Evolutionary conservation across 2,797 vertebrate genomes (phyloP), one percentile per base, ranked within the genome.

Genomic region (Pseudochaenichthys georgianus): DNA sequence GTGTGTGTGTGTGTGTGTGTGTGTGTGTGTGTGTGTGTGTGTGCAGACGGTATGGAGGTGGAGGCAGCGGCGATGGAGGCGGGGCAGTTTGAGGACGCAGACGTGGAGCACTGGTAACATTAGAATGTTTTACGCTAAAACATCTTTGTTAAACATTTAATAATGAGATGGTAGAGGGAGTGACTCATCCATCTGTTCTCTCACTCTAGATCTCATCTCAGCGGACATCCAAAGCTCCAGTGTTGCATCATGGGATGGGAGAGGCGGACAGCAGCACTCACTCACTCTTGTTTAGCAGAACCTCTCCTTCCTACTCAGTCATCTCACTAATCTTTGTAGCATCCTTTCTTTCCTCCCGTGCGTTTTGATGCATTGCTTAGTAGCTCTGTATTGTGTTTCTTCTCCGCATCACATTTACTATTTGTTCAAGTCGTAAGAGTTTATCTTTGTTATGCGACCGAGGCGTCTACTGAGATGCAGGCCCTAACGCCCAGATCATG

Each of bases 31-130:
- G 21, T 2, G 21, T 21, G 21, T 21, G 21, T 61, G 28, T 61
- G 28, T 72, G 21, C 94, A 98, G 98, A 98, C 78, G 96, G 96
- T 0, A 99, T 99, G 98, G 98, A 99, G 78, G 96, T 99, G 65
- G 98, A 99, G 0, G 8, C 95, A 0, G 89, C 92, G 9, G 95
- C 95, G 0, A 72, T 94, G 2, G 97, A 96, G 63, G 95, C 96
- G 0, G 97, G 98, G 7, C 98, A 99, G 90, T 99, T 99, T 92
- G 98, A 99, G 70, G 98, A 99, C 0, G 98, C 98, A 0, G 97
- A 99, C 61, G 95, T 99, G 0, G 97, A 99, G 64, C 98, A 99
- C 94, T 99, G 96, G 98, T 95, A 85, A 63, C 34, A 38, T 38
- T 38, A 38, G 38, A 38, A 9, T 38, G 34, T 38, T 38, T 38